phyloP scores from a whole-genome alignment of 2,888 invertebrate species.

The Griposia aprilina region DNA sequence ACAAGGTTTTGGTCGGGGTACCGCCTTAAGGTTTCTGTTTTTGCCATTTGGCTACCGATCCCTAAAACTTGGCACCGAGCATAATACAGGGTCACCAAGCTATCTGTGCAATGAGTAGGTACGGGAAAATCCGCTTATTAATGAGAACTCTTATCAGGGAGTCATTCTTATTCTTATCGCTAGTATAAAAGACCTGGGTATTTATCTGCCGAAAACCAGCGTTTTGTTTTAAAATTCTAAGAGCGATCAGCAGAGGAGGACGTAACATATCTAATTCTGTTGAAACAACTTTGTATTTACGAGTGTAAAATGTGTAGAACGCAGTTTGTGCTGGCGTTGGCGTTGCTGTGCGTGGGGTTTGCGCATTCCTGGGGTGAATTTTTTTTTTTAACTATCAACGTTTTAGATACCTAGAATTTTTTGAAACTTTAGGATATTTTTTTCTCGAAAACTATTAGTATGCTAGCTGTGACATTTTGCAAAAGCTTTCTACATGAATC shows the following conservation, averaged over 20 bases:
- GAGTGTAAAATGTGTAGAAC: neutral
- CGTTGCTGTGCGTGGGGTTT: constrained; percentile 75
- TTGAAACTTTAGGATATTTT: too few relatives aligned
- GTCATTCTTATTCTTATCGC: neutral
- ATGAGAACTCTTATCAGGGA: neutral
- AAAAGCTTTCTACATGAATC: too few relatives aligned
- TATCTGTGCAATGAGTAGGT: neutral
- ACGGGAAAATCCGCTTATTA: too few relatives aligned
- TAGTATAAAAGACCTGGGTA: neutral
- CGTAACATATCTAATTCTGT: constrained; percentile 54
- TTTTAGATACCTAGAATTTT: too few relatives aligned
- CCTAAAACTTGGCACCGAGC: neutral
- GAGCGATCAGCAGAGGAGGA: neutral
- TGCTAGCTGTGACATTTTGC: too few relatives aligned
- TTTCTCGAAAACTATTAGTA: too few relatives aligned
- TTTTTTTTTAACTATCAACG: too few relatives aligned
- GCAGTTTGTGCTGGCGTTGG: constrained; percentile 73
- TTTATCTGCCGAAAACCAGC: too few relatives aligned
- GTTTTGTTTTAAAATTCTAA: neutral
- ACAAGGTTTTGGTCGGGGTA: too few relatives aligned
- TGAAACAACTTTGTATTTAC: neutral
- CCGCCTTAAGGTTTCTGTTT: too few relatives aligned
- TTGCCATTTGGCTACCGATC: neutral
- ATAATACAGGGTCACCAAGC: neutral
- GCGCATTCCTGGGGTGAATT: constrained; percentile 83